Conservation (phyloP, 2,113 vertebrate species). For the Eretmochelys imbricata region DNA sequence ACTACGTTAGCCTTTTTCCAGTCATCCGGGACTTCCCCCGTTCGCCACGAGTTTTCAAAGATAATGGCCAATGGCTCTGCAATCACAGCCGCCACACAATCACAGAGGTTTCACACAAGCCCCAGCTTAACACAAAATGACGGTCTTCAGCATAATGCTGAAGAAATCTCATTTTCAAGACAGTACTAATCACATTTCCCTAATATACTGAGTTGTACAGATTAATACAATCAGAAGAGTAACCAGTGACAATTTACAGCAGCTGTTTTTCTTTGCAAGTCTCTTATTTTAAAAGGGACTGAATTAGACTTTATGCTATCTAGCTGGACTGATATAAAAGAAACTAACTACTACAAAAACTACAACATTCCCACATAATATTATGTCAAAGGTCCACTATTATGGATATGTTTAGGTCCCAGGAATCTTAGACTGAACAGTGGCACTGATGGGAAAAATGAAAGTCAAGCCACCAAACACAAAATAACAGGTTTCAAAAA, state of each 20-base stretch:
- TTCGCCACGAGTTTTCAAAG: no score
- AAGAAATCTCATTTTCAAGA: not conserved
- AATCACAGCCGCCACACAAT: no score
- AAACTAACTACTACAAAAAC: not conserved
- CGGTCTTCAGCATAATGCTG: not conserved
- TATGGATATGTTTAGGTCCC: not conserved
- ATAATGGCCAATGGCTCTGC: no score
- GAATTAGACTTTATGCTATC: not conserved
- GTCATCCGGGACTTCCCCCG: no score
- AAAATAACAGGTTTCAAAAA: conserved; percentile 68
- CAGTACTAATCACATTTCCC: not conserved
- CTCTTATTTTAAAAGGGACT: not conserved
- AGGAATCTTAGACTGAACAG: not conserved
- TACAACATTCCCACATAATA: not conserved
- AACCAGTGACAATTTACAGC: not conserved
- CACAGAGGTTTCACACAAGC: not conserved
- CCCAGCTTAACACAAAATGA: not conserved
- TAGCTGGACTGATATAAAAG: no score
- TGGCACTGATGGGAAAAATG: not conserved
- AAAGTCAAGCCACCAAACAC: conserved; percentile 38
- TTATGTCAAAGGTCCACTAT: not conserved
- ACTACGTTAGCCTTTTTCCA: no score
- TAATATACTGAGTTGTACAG: not conserved
- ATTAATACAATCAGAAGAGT: not conserved
- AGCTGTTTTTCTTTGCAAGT: no score